These are phyloP conservation scores for Drosophila mimetica DNA, from an alignment of 2,888 invertebrate genomes.

Conservation along the genomic window DNA sequence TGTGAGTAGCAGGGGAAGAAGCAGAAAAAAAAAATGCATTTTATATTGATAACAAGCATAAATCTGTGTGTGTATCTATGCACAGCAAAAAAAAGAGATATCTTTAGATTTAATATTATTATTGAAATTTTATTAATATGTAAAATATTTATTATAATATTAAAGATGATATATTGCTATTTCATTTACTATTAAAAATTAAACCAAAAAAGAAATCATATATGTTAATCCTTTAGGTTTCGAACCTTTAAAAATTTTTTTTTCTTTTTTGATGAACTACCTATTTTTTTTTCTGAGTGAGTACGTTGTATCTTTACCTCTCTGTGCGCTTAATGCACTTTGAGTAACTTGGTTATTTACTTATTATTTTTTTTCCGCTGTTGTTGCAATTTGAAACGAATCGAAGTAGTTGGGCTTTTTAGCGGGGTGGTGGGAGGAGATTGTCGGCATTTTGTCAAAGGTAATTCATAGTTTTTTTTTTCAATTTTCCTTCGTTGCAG, in stretches of 20 bases:
- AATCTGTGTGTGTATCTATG: slow-evolving; percentile 21
- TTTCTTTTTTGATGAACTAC: too few species aligned
- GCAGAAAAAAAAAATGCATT: slow-evolving; percentile 26
- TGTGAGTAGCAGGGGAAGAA: slow-evolving; percentile 34
- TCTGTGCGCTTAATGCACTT: slow-evolving; percentile 39
- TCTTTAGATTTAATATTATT: too few species aligned
- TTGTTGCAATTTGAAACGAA: slow-evolving; percentile 70
- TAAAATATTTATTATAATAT: too few species aligned
- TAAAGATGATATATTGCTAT: too few species aligned
- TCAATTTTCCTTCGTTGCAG: slow-evolving; percentile 33
- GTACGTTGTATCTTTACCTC: not conserved
- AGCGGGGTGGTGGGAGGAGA: slow-evolving; percentile 26
- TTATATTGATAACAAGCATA: slow-evolving; percentile 72
- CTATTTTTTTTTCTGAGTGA: not conserved
- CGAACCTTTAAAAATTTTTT: too few species aligned
- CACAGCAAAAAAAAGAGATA: not conserved
- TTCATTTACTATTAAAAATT: too few species aligned
- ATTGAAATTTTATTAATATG: too few species aligned
- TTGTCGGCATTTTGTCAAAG: slow-evolving; percentile 75
- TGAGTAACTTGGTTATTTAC: slow-evolving; percentile 40
- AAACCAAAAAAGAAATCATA: too few species aligned
- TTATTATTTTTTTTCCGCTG: slow-evolving; percentile 21
- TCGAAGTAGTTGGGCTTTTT: slow-evolving; percentile 28
- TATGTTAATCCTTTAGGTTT: too few species aligned
- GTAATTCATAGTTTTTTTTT: slow-evolving; percentile 33